These are phyloP conservation scores for Lucilia cuprina DNA, from an alignment of 1,140 invertebrate species.

Conservation along the genomic window DNA sequence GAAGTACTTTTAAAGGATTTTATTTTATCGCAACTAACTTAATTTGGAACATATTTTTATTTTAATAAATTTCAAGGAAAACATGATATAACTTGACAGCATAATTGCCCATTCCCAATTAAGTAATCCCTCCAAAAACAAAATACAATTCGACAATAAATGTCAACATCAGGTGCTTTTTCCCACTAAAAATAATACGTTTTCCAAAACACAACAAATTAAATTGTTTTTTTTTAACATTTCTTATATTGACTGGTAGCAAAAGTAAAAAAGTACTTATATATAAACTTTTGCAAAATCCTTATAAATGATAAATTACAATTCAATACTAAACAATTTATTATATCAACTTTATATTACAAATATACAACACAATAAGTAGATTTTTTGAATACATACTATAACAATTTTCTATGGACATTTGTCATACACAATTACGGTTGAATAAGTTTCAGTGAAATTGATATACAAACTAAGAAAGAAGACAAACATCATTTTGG, in stretches of 20 bases:
- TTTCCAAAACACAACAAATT: not conserved
- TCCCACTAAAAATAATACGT: not conserved
- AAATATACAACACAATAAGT: not conserved
- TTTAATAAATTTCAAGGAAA: too few relatives aligned
- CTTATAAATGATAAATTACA: constrained; percentile 8
- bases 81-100: not conserved
- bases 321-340: constrained; percentile 19
- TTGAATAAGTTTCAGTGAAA: not conserved
- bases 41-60: too few relatives aligned
- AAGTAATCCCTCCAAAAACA: not conserved
- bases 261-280: not conserved
- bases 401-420: constrained; percentile 18
- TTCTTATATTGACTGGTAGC: not conserved
- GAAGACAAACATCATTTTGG: not conserved
- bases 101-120: not conserved
- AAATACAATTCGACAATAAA: not conserved
- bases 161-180: not conserved
- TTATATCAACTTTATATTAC: not conserved
- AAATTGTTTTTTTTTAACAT: not conserved
- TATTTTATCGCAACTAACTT: too few relatives aligned
- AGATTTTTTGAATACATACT: not conserved
- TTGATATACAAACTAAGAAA: not conserved
- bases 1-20: too few relatives aligned
- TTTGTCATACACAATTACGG: constrained; percentile 26
- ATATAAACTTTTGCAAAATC: too few relatives aligned